Percentiles rank a stretch among this genome's conserved stretches.
Evolutionary conservation across 2,113 vertebrate species (phyloP).

Genomic region (Machaerirhynchus nigripectus): DNA sequence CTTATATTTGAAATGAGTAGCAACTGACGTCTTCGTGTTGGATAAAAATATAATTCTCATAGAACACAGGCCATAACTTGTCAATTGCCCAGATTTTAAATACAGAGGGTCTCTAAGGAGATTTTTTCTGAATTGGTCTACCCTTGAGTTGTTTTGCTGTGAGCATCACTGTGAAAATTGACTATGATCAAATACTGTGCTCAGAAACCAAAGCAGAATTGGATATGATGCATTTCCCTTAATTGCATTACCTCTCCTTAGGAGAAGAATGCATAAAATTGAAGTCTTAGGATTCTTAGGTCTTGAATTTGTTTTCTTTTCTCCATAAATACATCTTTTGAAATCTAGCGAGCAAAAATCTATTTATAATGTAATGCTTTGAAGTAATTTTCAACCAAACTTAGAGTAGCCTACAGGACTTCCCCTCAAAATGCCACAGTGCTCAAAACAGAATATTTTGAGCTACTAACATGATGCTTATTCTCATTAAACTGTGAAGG

Average conservation of each 20-base stretch:
- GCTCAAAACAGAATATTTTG: background rate
- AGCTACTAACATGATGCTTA: background rate
- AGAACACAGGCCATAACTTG: background rate
- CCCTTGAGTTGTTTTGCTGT: background rate
- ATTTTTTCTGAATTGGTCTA: background rate
- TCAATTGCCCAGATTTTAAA: background rate
- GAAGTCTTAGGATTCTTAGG: background rate
- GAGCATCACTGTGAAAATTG: background rate
- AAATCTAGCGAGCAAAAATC: background rate
- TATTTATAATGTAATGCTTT: background rate
- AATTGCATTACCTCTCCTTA: background rate
- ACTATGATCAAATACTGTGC: background rate
- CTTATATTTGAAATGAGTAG: background rate
- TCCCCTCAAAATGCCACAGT: background rate
- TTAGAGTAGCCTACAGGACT: background rate
- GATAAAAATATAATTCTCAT: background rate
- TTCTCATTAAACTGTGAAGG: background rate
- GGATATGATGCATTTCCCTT: background rate
- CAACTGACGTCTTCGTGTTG: background rate
- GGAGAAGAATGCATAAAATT: background rate
- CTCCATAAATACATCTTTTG: background rate
- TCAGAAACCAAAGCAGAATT: background rate
- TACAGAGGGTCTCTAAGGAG: background rate
- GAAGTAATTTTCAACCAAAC: background rate
- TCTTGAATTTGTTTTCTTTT: background rate